These are phyloP conservation scores for Rhyzopertha dominica DNA, from an alignment of 1,140 invertebrate genomes.

Conservation along the genomic window DNA sequence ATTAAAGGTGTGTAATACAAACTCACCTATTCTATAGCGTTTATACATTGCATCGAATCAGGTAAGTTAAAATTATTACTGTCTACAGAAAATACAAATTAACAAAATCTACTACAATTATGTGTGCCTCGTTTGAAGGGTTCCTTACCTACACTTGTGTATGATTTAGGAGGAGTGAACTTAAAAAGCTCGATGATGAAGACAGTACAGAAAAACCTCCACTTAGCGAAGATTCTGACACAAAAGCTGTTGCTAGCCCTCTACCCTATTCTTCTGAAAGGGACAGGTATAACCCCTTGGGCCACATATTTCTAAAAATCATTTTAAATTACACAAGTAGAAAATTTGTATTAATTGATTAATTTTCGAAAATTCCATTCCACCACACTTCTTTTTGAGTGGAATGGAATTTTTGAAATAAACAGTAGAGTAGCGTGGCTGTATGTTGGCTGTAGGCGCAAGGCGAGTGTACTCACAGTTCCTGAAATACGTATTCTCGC, in stretches of 20 bases:
- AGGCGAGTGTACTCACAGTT: slow-evolving; percentile 62
- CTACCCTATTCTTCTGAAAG: slow-evolving; percentile 29
- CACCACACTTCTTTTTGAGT: slow-evolving; percentile 7
- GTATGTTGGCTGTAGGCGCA: slow-evolving; percentile 55
- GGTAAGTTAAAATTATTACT: too few species aligned
- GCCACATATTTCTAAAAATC: slow-evolving; percentile 3
- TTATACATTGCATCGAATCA: too few species aligned
- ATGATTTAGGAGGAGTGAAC: too few species aligned
- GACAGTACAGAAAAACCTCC: slow-evolving; percentile 27
- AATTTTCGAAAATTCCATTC: slow-evolving; percentile 13
- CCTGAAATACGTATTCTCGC: slow-evolving; percentile 73
- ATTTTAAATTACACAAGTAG: slow-evolving; percentile 1
- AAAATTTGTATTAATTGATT: slow-evolving; percentile 14
- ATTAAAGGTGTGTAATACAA: too few species aligned
- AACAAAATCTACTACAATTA: too few species aligned
- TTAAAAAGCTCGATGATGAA: too few species aligned
- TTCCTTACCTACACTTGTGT: too few species aligned
- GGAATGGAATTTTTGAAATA: slow-evolving; percentile 19
- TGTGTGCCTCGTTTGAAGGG: too few species aligned
- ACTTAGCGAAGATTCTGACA: slow-evolving; percentile 31
- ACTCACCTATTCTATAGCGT: too few species aligned
- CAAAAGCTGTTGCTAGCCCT: slow-evolving; percentile 28
- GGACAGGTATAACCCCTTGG: slow-evolving; percentile 34
- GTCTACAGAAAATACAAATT: too few species aligned
- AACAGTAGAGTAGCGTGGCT: slow-evolving; percentile 37